Base-by-base conservation (phyloP, 1,140 invertebrate species). In the Drosophila lacertosa region DNA sequence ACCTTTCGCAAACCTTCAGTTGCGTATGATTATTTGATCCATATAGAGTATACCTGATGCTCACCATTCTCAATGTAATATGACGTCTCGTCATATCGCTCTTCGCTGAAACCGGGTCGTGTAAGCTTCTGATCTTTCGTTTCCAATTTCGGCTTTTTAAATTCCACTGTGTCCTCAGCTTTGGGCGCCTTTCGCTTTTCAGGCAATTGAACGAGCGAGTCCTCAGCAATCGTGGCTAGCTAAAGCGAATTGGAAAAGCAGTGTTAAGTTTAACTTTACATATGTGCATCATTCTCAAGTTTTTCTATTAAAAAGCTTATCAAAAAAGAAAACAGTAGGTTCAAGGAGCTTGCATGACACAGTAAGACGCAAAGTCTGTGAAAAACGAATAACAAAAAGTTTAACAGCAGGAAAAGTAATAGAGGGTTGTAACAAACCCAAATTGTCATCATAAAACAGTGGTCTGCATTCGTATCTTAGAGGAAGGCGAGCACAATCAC, bases 41-140 rank as follows among this genome's bases (percentile, higher is more conserved):
- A 33, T 6, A 62, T 5, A 22, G 58, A 66, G 35, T 24, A 10
- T 9, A 45, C 42, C 29, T 55, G 13, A 9, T 47, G 92, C 94
- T 95, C 92, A 98, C 97, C 97, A 94, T 98, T 98, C 94, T 99
- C 97, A 91, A 98, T 96, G 92, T 98, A 99, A 93, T 99, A 99
- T 16, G 97, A 97, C 15, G 97, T 98, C 93, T 98, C 97, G 92
- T 97, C 97, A 93, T 97, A 98, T 73, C 96, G 93, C 80, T 97
- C 97, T 91, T 98, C 97, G 20, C 96, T 97, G 92, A 98, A 98
- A 60, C 97, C 97, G 2, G 97, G 97, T 91, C 97, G 94, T 91
- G 97, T 97, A 29, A 96, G 96, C 93, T 97, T 98, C 74, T 97
- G 90, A 37, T 96, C 96, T 92, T 97, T 97, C 72, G 97, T 97